These are phyloP conservation scores for Hippocampus kuda DNA, from an alignment of 2,797 vertebrate genomes.

Conservation along the genomic window DNA sequence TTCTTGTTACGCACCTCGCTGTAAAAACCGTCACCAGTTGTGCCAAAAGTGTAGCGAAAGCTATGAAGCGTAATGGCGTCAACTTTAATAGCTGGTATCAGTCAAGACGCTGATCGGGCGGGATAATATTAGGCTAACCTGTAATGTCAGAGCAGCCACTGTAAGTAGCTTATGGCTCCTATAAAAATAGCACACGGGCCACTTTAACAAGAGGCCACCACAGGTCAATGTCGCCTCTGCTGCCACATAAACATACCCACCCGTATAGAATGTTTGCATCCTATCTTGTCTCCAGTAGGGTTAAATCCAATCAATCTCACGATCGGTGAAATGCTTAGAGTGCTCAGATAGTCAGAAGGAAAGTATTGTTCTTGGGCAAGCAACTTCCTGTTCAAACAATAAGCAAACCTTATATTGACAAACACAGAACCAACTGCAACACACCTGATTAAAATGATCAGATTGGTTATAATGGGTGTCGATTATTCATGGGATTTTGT, in stretches of 20 bases:
- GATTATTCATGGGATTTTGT: too few species aligned
- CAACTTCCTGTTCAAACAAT: too few species aligned
- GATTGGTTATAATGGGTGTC: too few species aligned
- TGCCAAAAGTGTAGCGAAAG: background rate
- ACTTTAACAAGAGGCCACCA: constrained; percentile 38
- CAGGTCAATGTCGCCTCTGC: constrained; percentile 15
- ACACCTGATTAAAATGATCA: too few species aligned
- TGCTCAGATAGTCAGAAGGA: too few species aligned
- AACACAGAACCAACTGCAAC: too few species aligned
- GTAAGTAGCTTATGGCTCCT: constrained; percentile 51
- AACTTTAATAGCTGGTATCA: constrained; percentile 15
- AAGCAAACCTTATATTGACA: too few species aligned
- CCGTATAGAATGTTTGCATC: background rate
- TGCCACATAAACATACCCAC: background rate
- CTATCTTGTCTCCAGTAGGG: background rate
- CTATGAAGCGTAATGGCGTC: constrained; percentile 10
- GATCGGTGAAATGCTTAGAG: too few species aligned
- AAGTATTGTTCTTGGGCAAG: too few species aligned
- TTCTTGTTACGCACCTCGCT: background rate
- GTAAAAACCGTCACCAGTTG: background rate
- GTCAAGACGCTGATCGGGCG: constrained; percentile 21
- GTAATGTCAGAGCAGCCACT: constrained; percentile 34
- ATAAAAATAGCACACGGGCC: constrained; percentile 50
- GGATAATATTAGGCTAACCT: constrained; percentile 50
- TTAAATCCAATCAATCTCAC: too few species aligned